Evolutionary conservation across 2,888 invertebrate genomes (phyloP).

Genomic region (Synergus japonicus): DNA sequence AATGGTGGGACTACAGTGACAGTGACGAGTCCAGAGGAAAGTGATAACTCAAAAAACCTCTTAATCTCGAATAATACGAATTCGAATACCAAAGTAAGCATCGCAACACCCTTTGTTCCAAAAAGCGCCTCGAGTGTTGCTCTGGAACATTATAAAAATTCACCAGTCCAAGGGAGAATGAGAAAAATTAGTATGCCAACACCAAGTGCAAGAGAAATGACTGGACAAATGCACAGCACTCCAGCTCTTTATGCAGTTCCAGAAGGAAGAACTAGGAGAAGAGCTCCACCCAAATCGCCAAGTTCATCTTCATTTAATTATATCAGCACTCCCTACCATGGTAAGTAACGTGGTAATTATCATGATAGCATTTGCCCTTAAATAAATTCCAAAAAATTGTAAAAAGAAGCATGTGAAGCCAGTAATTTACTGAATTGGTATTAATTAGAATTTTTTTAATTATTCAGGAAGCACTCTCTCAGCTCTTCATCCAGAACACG

Average conservation of each 20-base stretch:
- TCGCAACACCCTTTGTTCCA: constrained; percentile 68
- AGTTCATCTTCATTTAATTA: constrained; percentile 91
- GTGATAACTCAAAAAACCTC: constrained; percentile 60
- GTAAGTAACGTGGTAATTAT: constrained; percentile 65
- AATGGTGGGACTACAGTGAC: constrained; percentile 70
- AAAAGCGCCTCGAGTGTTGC: constrained; percentile 86
- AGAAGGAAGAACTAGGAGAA: constrained; percentile 78
- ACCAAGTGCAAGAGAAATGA: constrained; percentile 78
- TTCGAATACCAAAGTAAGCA: constrained; percentile 54
- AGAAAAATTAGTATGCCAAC: constrained; percentile 82
- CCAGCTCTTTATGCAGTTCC: constrained; percentile 84
- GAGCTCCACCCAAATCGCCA: constrained; percentile 83
- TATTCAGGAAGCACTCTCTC: constrained; percentile 83
- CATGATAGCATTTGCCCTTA: too few species aligned
- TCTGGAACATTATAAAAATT: constrained; percentile 79
- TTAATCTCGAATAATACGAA: constrained; percentile 40
- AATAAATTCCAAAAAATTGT: too few species aligned
- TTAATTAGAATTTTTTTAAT: background rate
- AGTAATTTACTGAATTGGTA: too few species aligned
- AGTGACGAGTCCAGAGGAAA: constrained; percentile 67
- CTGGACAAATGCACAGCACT: constrained; percentile 82
- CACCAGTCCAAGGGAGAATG: constrained; percentile 78
- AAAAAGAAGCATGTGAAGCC: too few species aligned
- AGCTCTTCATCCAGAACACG: constrained; percentile 85
- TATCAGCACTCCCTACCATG: constrained; percentile 91